phyloP scores from a whole-genome alignment of 2,797 vertebrate genomes.

The Melanotaenia nigrans region DNA sequence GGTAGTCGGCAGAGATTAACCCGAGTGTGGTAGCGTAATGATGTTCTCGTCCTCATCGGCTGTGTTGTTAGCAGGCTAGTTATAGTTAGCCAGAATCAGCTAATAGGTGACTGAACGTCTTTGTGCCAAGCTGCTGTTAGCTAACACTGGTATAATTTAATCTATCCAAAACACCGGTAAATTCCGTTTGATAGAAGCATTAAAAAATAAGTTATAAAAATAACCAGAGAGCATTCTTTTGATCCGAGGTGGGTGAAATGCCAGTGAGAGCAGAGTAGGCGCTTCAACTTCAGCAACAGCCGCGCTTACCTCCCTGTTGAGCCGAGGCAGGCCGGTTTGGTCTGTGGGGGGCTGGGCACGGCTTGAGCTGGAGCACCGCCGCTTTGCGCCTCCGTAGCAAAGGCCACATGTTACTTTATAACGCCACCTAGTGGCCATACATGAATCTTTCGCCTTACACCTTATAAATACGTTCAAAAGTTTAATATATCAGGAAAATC shows the following conservation, averaged over 20 bases:
- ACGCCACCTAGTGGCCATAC: constrained; percentile 57
- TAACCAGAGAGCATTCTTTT: not conserved
- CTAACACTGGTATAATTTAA: constrained; percentile 12
- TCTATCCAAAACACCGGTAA: constrained; percentile 10
- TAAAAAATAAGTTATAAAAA: constrained; percentile 15
- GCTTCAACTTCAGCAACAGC: constrained; percentile 49
- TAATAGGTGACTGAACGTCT: constrained; percentile 59
- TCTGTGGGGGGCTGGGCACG: constrained; percentile 75
- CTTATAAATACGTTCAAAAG: not conserved
- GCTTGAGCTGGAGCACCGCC: constrained; percentile 56
- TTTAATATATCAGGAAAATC: not conserved
- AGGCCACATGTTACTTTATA: constrained; percentile 25
- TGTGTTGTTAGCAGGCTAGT: constrained; percentile 73
- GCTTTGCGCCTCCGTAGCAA: constrained; percentile 50
- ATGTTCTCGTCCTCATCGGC: constrained; percentile 61
- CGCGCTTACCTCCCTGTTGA: constrained; percentile 68
- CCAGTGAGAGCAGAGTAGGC: constrained; percentile 22
- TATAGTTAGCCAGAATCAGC: constrained; percentile 59
- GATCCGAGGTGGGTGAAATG: constrained; percentile 32
- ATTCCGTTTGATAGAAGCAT: constrained; percentile 1
- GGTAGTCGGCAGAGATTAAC: constrained; percentile 54
- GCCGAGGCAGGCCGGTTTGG: constrained; percentile 71
- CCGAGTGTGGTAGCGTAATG: constrained; percentile 34
- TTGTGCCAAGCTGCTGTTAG: constrained; percentile 61
- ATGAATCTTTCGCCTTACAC: not conserved